These are phyloP conservation scores for Erpetoichthys calabaricus DNA, from an alignment of 2,797 vertebrate genomes.

Conservation along the genomic window DNA sequence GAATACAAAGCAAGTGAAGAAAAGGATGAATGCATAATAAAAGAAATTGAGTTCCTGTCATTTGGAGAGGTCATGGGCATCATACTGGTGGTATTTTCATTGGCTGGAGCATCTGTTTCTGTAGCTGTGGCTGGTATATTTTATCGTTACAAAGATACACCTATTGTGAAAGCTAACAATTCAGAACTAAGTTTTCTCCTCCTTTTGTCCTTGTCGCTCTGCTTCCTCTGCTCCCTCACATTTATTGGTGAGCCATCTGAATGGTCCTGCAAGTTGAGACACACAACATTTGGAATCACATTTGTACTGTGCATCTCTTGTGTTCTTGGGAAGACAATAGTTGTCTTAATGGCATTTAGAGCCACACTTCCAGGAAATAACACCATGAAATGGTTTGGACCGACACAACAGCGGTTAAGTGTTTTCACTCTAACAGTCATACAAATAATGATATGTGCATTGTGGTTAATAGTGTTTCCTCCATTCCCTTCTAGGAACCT, in stretches of 20 bases:
- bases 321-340: conserved; percentile 31
- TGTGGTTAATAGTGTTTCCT: not conserved
- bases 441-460: conserved; percentile 55
- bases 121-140: not conserved
- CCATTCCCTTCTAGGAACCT: conserved; percentile 1
- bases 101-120: conserved; percentile 24
- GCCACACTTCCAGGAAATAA: conserved; percentile 25
- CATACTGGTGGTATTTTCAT: conserved; percentile 23
- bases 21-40: conserved; percentile 19
- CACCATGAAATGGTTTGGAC: conserved; percentile 31
- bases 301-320: conserved; percentile 32
- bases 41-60: conserved; percentile 27
- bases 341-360: conserved; percentile 31
- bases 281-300: conserved; percentile 31
- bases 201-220: conserved; percentile 27
- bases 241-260: conserved; percentile 23
- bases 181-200: conserved; percentile 31
- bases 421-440: conserved; percentile 44
- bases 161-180: conserved; percentile 26
- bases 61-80: conserved; percentile 21
- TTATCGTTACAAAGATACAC: conserved; percentile 9
- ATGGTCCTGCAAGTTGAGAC: conserved; percentile 32
- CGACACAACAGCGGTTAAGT: conserved; percentile 40
- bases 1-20: conserved; percentile 26
- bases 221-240: conserved; percentile 25